A percentile compares a stretch with the other conserved stretches of the same genome.
These are phyloP conservation scores for Oncorhynchus nerka DNA, from an alignment of 2,113 vertebrate genomes.

Conservation along the genomic window DNA sequence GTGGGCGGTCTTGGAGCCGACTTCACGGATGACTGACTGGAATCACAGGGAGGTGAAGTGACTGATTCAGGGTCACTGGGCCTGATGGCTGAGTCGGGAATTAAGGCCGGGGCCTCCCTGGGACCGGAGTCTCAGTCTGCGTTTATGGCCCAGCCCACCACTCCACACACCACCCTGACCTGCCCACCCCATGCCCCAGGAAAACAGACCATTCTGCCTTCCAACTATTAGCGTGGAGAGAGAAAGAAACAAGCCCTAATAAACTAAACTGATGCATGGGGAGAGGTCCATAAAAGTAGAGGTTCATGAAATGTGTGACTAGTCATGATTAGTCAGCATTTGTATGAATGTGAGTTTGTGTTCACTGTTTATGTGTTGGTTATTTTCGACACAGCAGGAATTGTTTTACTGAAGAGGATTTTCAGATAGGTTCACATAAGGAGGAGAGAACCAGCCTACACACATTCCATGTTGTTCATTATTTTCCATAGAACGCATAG, in stretches of 20 bases:
- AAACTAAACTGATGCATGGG: background rate
- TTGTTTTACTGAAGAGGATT: background rate
- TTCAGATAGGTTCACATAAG: background rate
- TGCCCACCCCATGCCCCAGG: background rate
- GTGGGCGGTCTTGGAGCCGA: conserved; percentile 50
- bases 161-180: conserved; percentile 32
- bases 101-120: conserved; percentile 65
- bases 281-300: background rate
- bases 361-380: background rate
- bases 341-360: background rate
- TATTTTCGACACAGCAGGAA: background rate
- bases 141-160: conserved; percentile 37
- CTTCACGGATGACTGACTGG: conserved; percentile 68
- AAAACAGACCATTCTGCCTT: background rate
- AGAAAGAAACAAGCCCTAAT: background rate
- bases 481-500: no score
- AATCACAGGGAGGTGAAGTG: conserved; percentile 68
- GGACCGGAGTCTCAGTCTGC: conserved; percentile 53
- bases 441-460: background rate
- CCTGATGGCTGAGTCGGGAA: conserved; percentile 57
- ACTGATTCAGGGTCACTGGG: conserved; percentile 73
- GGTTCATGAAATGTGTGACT: background rate
- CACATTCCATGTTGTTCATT: background rate
- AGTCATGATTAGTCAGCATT: background rate
- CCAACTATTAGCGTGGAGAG: background rate